Evolutionary conservation across 2,113 vertebrate species (phyloP), one percentile per base, ranked within the genome.

Genomic region (Embiotoca jacksoni): DNA sequence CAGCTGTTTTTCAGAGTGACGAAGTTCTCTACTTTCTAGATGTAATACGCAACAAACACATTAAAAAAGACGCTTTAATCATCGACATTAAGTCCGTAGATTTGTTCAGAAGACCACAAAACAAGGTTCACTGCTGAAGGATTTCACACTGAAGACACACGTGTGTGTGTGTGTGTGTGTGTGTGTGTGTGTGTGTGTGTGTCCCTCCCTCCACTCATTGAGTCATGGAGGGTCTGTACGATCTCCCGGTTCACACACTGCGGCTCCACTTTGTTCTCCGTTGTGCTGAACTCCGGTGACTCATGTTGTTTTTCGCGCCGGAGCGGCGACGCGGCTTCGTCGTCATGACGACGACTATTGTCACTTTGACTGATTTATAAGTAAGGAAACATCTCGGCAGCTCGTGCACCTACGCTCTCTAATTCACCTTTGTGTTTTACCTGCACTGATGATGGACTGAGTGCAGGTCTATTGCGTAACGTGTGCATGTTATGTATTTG

Each of bases 121-220:
- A 23, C 23, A 23, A 23, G 23, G 23, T 23, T 23, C 23, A 23
- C 23, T 23, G 23, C 23, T 23, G 23, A 23, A 23, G 23, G 23
- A 23, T 23, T 23, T 23, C 23, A 23, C 23, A 23, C 23, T 23
- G 23, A 23, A 23, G 23, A 23, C 23, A 1, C 1, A 1, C 1
- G 32, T 63, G 2, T 41, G 5, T 56, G 2, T 47, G 5, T 49
- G 30, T 63, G 4, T 32, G 15, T 56, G 14, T 52, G 52, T 56
- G 35, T 2, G 11, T 36, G 35, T 75, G 0, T 1, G 23, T 23
- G 23, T 23, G 46, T 56, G 70, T 80, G 72, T 30, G 66, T 58
- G 71, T 71, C 77, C 23, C 23, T 80, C 60, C 74, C 80, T 86
- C 76, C 65, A 63, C 71, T 82, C 72, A 65, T 60, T 85, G 80